phyloP scores from a whole-genome alignment of 2,797 vertebrate species.

The Eulemur rubriventer region DNA sequence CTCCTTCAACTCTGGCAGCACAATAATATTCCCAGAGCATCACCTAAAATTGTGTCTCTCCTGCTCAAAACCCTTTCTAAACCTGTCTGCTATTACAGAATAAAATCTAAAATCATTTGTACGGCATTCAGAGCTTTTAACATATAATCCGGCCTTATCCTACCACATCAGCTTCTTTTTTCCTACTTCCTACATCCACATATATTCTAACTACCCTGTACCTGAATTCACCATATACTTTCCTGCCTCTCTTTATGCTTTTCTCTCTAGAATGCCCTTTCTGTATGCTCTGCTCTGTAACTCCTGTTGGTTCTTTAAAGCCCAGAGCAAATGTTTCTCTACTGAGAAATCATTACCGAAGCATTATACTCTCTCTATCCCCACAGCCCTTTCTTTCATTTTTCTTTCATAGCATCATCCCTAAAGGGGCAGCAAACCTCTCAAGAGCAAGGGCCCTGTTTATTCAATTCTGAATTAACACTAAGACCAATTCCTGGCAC shows the following conservation, averaged over 20 bases:
- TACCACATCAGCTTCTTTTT: neutral
- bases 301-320: neutral
- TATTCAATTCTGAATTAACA: constrained; percentile 27
- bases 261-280: neutral
- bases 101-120: neutral
- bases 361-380: neutral
- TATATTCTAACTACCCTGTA: neutral
- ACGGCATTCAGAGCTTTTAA: neutral
- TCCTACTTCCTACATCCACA: neutral
- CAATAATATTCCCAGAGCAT: neutral
- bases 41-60: neutral
- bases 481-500: neutral
- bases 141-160: neutral
- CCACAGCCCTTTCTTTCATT: neutral
- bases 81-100: neutral
- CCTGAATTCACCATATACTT: neutral
- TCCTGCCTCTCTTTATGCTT: neutral
- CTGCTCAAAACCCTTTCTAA: neutral
- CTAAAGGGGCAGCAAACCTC: neutral
- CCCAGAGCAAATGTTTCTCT: constrained; percentile 13
- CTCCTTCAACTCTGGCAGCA: neutral
- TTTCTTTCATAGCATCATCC: neutral
- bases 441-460: neutral
- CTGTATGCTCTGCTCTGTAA: neutral
- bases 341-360: constrained; percentile 12